A percentile compares a stretch with the other conserved stretches of the same genome.
Conservation (phyloP, 2,888 invertebrate species). For the Tenthredo mesomela region DNA sequence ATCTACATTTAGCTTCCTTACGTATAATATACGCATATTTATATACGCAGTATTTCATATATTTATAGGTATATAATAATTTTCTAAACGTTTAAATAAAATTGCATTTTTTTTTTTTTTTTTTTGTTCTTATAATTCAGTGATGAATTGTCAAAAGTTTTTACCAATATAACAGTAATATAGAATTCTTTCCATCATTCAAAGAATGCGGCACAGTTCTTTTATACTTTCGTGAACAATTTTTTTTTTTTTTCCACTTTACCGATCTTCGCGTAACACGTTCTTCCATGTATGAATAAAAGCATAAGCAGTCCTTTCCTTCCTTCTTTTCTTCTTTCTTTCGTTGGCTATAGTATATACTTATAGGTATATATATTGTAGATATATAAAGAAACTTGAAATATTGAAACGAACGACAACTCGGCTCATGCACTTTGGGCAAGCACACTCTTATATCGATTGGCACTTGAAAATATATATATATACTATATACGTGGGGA, state of each 20-base stretch:
- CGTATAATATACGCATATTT: background rate
- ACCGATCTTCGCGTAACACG: no score
- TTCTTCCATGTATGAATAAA: no score
- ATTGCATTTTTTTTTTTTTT: no score
- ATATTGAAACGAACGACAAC: background rate
- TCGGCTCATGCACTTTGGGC: conserved; percentile 17
- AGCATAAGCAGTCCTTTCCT: no score
- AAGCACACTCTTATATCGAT: conserved; percentile 33
- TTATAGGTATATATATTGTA: no score
- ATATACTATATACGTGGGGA: background rate
- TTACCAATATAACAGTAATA: no score
- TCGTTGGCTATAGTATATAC: background rate
- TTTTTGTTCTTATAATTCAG: background rate
- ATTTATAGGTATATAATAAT: background rate
- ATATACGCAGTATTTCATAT: background rate
- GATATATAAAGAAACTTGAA: background rate
- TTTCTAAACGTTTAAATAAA: background rate
- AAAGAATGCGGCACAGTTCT: no score
- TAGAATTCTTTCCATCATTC: no score
- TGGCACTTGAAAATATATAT: conserved; percentile 10
- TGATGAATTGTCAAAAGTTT: no score
- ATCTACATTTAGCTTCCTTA: background rate
- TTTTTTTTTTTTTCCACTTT: no score
- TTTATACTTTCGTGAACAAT: no score
- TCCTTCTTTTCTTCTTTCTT: no score